Percentiles rank a stretch among this genome's conserved stretches.
These are phyloP conservation scores for Catocala fraxini DNA, from an alignment of 2,888 invertebrate genomes.

Conservation along the genomic window DNA sequence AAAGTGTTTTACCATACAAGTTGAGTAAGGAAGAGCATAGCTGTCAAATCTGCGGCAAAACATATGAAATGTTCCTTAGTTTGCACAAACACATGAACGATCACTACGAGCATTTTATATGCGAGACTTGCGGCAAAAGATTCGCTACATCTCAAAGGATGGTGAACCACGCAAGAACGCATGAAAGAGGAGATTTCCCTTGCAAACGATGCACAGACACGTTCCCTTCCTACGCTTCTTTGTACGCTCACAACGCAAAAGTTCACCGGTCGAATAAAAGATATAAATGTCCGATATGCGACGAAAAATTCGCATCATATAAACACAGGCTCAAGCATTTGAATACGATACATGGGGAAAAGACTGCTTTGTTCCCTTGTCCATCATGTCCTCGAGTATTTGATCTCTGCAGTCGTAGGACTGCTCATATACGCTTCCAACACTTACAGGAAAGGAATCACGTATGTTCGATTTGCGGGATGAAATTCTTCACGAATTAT, in stretches of 20 bases:
- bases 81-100: conserved; percentile 83
- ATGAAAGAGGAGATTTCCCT: conserved; percentile 74
- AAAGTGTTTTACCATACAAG: conserved; percentile 79
- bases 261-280: conserved; percentile 76
- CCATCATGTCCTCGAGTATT: conserved; percentile 79
- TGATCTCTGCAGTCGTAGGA: conserved; percentile 77
- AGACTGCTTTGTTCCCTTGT: conserved; percentile 77
- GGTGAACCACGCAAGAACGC: conserved; percentile 77
- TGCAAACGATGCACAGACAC: conserved; percentile 76
- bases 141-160: conserved; percentile 79
- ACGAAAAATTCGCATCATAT: conserved; percentile 80
- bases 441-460: conserved; percentile 83
- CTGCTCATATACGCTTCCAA: conserved; percentile 77
- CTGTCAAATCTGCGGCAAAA: conserved; percentile 79
- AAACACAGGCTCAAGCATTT: conserved; percentile 78
- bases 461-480: conserved; percentile 82
- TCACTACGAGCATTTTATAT: conserved; percentile 80
- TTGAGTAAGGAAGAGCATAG: conserved; percentile 74
- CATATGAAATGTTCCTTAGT: conserved; percentile 79
- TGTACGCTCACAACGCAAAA: conserved; percentile 76
- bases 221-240: conserved; percentile 69
- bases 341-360: conserved; percentile 74
- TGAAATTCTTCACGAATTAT: conserved; percentile 86
- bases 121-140: conserved; percentile 81
- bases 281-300: conserved; percentile 82